Base-by-base conservation (phyloP, 2,888 invertebrate species). In the Lissocephala sabroskyi region DNA sequence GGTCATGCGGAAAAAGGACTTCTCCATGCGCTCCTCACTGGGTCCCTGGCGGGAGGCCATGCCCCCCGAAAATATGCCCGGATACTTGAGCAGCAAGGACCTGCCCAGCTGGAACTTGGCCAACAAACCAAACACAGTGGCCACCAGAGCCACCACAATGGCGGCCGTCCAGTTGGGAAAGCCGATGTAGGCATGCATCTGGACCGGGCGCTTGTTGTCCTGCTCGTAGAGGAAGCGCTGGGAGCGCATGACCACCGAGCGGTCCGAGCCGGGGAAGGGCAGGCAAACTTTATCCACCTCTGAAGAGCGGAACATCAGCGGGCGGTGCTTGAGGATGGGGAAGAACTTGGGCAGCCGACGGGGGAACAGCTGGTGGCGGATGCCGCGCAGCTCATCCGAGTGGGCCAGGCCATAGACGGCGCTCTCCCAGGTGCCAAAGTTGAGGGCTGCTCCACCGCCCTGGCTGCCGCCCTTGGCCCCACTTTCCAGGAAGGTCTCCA, bases 371-470 rank as follows among this genome's bases (percentile, higher is more conserved):
- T 92, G 86, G 46, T 86, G 84, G 26, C 96, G 87, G 7, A 97
- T 80, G 0, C 83, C 84, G 3, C 85, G 84, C 46, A 96, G 82
- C 71, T 95, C 92, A 44, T 86, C 63, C 1, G 83, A 74, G 80
- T 92, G 85, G 0, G 90, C 88, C 43, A 97, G 71, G 0, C 94
- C 92, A 80, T 95, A 86, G 3, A 98, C 88, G 0, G 93, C 89
- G 0, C 97, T 96, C 79, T 94, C 91, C 91, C 95, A 97, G 0
- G 98, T 98, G 10, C 92, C 96, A 79, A 89, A 92, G 85, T 98
- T 92, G 32, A 93, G 70, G 3, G 80, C 58, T 0, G 92, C 85
- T 4, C 88, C 89, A 1, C 62, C 54, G 10, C 44, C 30, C 0
- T 61, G 50, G 1, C 65, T 66, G 1, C 73, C 82, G 37, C 84